phyloP scores from a whole-genome alignment of 2,113 vertebrate genomes.

The Callopanchax toddi region DNA sequence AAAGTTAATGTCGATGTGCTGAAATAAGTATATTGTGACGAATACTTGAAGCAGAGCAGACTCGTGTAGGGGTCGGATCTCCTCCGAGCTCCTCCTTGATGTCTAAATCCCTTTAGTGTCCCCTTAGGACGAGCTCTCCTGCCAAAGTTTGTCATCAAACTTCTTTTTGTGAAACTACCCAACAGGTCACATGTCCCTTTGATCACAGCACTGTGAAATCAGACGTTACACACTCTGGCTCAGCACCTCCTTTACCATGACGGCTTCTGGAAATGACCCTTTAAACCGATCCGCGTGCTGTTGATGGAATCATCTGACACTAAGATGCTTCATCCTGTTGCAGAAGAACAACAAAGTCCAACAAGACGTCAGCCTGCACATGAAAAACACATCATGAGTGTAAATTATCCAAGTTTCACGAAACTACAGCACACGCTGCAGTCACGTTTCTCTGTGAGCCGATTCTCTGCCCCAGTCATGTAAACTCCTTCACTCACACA shows the following conservation, averaged over 20 bases:
- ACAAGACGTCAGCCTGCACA: no score
- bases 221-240: not conserved
- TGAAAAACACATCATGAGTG: no score
- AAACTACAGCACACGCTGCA: no score
- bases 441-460: not conserved
- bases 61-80: not conserved
- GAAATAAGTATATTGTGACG: not conserved
- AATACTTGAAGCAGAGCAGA: not conserved
- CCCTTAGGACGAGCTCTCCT: not conserved
- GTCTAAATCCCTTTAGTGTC: not conserved
- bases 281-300: not conserved
- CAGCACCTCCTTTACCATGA: slow-evolving; percentile 2
- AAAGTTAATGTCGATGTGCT: not conserved
- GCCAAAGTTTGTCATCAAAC: not conserved
- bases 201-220: not conserved
- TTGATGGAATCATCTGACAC: slow-evolving; percentile 11
- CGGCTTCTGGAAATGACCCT: slow-evolving; percentile 5
- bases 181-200: not conserved
- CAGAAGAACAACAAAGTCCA: no score
- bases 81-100: slow-evolving; percentile 4
- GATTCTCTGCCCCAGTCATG: slow-evolving; percentile 46
- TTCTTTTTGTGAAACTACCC: not conserved
- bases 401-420: no score
- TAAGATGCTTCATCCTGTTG: not conserved
- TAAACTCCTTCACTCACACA: slow-evolving; percentile 55